A percentile compares a stretch with the other conserved stretches of the same genome.
phyloP scores from a whole-genome alignment of 2,797 vertebrate species.

The Siniperca scherzeri region DNA sequence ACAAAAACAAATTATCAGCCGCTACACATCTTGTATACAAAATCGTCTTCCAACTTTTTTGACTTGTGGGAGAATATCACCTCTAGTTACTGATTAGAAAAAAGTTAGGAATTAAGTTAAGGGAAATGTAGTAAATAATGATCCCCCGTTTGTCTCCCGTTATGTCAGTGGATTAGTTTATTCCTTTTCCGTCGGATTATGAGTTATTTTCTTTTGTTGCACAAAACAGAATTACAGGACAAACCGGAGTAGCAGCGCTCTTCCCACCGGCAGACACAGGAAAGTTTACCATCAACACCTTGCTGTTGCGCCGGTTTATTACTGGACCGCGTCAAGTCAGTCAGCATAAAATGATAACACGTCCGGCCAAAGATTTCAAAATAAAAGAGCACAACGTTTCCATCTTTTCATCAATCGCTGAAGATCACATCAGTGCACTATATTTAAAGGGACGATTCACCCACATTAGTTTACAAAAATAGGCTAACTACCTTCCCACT shows the following conservation, averaged over 20 bases:
- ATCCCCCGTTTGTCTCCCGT: neutral
- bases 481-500: too few relatives aligned
- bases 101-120: neutral
- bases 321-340: neutral
- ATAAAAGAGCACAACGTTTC: slow-evolving; percentile 5
- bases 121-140: neutral
- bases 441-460: neutral
- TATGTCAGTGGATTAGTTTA: neutral
- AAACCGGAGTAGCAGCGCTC: accelerated
- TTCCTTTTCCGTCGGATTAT: neutral
- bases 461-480: neutral
- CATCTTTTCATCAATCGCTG: neutral
- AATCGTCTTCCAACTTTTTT: neutral
- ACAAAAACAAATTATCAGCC: neutral
- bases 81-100: neutral
- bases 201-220: slow-evolving; percentile 35
- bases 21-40: slow-evolving; percentile 21
- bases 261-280: neutral
- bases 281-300: neutral
- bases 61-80: neutral
- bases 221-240: neutral
- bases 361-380: neutral
- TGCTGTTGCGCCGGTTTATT: slow-evolving; percentile 17
- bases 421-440: neutral
- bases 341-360: accelerated